Evolutionary conservation across 1,140 invertebrate genomes (phyloP).

Genomic region (Zaprionus tsacasi): DNA sequence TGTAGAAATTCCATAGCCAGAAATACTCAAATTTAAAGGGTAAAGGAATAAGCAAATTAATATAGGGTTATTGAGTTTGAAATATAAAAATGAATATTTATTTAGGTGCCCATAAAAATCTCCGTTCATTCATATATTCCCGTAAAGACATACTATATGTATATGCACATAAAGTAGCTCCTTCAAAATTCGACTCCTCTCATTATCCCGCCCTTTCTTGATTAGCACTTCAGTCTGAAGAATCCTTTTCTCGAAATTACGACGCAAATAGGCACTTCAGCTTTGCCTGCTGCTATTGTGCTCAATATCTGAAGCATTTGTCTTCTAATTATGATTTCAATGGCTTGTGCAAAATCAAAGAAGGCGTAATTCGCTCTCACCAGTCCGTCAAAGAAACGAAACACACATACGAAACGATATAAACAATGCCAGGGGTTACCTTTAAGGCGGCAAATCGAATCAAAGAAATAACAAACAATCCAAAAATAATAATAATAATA

Average conservation of each 20-base stretch:
- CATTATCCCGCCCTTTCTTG: constrained; percentile 22
- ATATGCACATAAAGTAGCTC: constrained; percentile 19
- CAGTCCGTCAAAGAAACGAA: constrained; percentile 43
- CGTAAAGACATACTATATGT: too few species aligned
- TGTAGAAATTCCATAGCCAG: too few species aligned
- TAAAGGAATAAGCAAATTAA: not conserved
- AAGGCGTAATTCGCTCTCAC: constrained; percentile 81
- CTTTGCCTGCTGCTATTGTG: constrained; percentile 46
- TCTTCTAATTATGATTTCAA: constrained; percentile 79
- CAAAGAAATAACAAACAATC: constrained; percentile 77
- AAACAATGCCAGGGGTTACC: constrained; percentile 42
- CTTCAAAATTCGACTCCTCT: constrained; percentile 11
- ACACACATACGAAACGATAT: constrained; percentile 5
- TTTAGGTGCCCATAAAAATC: not conserved
- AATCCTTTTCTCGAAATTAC: constrained; percentile 49
- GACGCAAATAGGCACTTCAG: constrained; percentile 59
- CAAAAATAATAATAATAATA: constrained; percentile 58
- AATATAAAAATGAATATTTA: not conserved
- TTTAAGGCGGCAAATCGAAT: constrained; percentile 79
- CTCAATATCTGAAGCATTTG: constrained; percentile 53
- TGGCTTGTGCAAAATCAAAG: constrained; percentile 70
- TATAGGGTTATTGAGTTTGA: not conserved
- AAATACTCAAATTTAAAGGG: too few species aligned
- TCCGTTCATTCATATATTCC: not conserved
- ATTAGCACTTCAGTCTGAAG: constrained; percentile 59